Evolutionary conservation across 2,888 invertebrate genomes (phyloP).

Genomic region (Apotomis betuletana): DNA sequence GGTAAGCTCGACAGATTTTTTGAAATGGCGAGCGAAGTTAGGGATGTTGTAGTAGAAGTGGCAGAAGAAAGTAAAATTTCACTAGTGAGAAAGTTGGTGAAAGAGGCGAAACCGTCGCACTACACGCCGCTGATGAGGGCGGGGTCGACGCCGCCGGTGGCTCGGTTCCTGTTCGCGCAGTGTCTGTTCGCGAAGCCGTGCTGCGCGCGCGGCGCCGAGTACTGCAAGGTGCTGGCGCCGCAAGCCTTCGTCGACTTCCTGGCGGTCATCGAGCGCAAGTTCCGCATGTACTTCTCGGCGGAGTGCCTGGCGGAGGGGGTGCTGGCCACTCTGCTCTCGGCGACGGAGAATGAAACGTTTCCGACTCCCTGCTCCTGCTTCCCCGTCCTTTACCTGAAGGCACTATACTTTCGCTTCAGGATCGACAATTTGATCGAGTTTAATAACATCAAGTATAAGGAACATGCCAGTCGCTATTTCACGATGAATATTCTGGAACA

Average conservation of each 20-base stretch:
- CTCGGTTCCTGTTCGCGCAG: constrained; percentile 1
- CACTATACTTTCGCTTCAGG: constrained; percentile 22
- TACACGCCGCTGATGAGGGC: neutral
- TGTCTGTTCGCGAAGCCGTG: neutral
- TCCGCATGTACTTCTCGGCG: constrained; percentile 1
- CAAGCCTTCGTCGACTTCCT: neutral
- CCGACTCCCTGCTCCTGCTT: constrained; percentile 21
- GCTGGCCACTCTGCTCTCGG: neutral
- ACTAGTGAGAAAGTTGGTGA: neutral
- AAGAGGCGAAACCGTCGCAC: neutral
- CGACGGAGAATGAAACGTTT: neutral
- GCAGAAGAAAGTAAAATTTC: neutral
- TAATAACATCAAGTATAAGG: constrained; percentile 9
- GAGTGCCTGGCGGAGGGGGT: neutral
- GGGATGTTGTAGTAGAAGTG: neutral
- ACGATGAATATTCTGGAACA: neutral
- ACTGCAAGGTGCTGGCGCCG: constrained; percentile 1
- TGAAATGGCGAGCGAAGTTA: neutral
- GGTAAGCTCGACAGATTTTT: constrained; percentile 8
- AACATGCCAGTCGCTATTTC: neutral
- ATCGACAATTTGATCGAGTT: constrained; percentile 4
- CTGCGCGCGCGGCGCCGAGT: constrained; percentile 5
- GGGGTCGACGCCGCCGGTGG: neutral
- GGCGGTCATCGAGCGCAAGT: constrained; percentile 3
- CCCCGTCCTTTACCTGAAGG: constrained; percentile 4